Conservation (phyloP, 2,797 vertebrate genomes). For the Halcyon chelicuti region DNA sequence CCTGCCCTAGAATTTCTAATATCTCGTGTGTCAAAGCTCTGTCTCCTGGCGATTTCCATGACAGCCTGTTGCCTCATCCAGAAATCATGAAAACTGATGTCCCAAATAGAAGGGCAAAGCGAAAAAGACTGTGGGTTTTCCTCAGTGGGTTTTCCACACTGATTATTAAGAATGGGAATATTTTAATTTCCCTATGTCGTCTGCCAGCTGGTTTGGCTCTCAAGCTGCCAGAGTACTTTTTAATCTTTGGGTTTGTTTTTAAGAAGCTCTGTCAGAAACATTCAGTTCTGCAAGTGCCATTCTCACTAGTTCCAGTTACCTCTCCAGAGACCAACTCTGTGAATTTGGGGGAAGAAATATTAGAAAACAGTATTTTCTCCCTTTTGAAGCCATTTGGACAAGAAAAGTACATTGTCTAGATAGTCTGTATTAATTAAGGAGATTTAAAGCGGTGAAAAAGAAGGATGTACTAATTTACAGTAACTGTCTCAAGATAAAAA, state of each 20-base stretch:
- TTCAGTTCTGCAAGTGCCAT: not conserved
- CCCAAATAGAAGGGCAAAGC: not conserved
- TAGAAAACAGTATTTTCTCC: not conserved
- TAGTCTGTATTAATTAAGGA: not conserved
- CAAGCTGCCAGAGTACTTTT: not conserved
- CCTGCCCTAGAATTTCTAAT: slow-evolving; percentile 43
- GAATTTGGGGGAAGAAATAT: not conserved
- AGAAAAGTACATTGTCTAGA: not conserved
- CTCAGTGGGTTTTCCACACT: not conserved
- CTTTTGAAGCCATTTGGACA: not conserved
- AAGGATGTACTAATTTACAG: not conserved
- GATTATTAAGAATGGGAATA: not conserved
- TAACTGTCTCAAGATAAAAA: not conserved
- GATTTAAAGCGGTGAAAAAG: not conserved
- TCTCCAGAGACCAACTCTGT: not conserved
- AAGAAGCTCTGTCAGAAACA: slow-evolving; percentile 2
- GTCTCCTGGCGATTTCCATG: not conserved
- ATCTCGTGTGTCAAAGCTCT: slow-evolving; percentile 32
- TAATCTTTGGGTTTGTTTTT: slow-evolving; percentile 11
- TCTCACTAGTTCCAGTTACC: not conserved
- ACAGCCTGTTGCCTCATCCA: not conserved
- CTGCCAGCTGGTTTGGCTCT: not conserved
- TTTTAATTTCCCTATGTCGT: not conserved
- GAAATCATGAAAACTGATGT: slow-evolving; percentile 2
- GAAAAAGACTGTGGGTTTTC: not conserved